Evolutionary conservation across 2,113 vertebrate genomes (phyloP).

Genomic region (Otocyon megalotis): DNA sequence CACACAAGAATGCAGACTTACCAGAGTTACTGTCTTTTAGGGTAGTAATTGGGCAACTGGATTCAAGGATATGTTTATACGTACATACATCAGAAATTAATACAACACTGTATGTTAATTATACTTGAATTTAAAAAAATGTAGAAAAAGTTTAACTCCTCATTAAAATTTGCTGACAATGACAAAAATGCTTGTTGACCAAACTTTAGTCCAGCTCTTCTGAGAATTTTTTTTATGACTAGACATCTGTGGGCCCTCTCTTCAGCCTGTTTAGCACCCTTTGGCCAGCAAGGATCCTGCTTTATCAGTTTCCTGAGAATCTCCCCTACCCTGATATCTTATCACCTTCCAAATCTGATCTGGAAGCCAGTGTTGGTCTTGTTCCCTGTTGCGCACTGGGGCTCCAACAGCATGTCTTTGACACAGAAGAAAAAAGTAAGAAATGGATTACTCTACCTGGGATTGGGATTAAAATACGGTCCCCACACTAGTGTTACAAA

Average conservation of each 20-base stretch:
- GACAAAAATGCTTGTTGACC: neutral
- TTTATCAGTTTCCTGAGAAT: neutral
- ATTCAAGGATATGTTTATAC: neutral
- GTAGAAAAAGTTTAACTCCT: neutral
- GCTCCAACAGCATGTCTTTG: neutral
- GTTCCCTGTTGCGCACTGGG: neutral
- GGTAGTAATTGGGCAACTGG: neutral
- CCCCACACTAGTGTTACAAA: neutral
- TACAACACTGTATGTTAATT: neutral
- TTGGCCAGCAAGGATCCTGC: neutral
- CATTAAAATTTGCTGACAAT: neutral
- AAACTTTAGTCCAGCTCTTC: neutral
- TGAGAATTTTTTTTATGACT: neutral
- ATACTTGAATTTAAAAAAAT: neutral
- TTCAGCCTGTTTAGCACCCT: neutral
- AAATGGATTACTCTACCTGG: neutral
- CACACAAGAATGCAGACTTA: neutral
- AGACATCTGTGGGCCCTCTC: neutral
- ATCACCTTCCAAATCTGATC: neutral
- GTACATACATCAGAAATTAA: neutral
- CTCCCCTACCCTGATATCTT: too few relatives aligned
- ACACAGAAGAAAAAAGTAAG: neutral
- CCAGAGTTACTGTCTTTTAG: neutral
- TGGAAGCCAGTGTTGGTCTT: neutral
- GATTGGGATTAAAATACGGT: neutral